Evolutionary conservation across 2,888 invertebrate genomes (phyloP), one percentile per base, ranked within the genome.

Genomic region (Gymnocheta viridis): DNA sequence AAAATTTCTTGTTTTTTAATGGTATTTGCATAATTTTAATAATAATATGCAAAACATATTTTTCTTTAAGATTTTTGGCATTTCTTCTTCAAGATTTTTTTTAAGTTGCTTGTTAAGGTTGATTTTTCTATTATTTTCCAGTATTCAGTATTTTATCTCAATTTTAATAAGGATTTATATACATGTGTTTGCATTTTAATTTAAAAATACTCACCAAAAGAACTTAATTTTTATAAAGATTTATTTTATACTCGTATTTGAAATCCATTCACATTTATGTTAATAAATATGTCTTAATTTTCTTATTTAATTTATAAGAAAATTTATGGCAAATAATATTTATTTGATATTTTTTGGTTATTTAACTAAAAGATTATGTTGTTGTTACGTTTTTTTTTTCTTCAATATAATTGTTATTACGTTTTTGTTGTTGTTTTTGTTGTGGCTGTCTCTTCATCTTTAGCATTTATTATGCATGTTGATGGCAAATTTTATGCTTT

Each of bases 21-120:
- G 66, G 17, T 70, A 80, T 84, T 84, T 84, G 41, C 84, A 84
- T 81, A 84, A 69, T 84, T 81, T 84, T 77, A 77, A 81, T 84
- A 84, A 77, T 60, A 80, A 73, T 81, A 84, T 80, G 84, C 76
- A 81, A 81, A 84, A 81, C 54, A 72, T 73, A 72, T 72, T 82
- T 72, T 73, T 44, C 60, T 74, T 69, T 44, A 70, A 79, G 62
- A 7, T 58, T 76, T 67, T 66, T 32, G 22, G 29, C 17, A 64
- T 64, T 66, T 35, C 0, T 41, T 19, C 19, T 74, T 22, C 24
- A 35, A 32, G 35, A 24, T 35, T 44, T 44, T 44, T 27, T 47
- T 47, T 19, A 29, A 22, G 9, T 17, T 14, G 27, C 22, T 70
- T 58, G 19, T 32, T 60, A 32, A 24, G 2, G 2, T 12, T 67